phyloP scores from a whole-genome alignment of 2,113 vertebrate species.

The Scomber japonicus region DNA sequence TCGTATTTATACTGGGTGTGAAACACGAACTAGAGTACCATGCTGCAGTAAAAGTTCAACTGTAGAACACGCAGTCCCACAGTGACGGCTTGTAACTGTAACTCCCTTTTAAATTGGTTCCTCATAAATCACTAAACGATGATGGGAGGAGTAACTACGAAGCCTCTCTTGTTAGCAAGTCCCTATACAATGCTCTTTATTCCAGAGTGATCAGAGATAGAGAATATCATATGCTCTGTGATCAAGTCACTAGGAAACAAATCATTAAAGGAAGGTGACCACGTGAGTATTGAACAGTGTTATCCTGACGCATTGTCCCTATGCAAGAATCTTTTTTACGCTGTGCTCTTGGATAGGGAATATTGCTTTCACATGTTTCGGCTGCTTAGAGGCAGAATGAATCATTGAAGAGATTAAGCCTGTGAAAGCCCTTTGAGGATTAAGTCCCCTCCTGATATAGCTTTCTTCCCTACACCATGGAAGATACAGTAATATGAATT shows the following conservation, averaged over 20 bases:
- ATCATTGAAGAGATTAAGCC: slow-evolving; percentile 78
- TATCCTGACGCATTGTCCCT: slow-evolving; percentile 47
- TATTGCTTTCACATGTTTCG: slow-evolving; percentile 78
- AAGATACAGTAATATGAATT: slow-evolving; percentile 66
- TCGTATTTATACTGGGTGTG: slow-evolving; percentile 51
- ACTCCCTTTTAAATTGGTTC: slow-evolving; percentile 29
- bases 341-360: slow-evolving; percentile 55
- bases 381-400: slow-evolving; percentile 77
- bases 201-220: slow-evolving; percentile 39
- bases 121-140: slow-evolving; percentile 60
- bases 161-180: slow-evolving; percentile 15
- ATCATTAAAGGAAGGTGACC: slow-evolving; percentile 25
- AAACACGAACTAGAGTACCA: slow-evolving; percentile 44
- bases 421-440: slow-evolving; percentile 77
- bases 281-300: slow-evolving; percentile 25
- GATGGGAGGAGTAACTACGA: slow-evolving; percentile 34
- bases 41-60: slow-evolving; percentile 35
- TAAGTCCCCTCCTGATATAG: slow-evolving; percentile 73
- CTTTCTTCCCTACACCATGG: slow-evolving; percentile 37
- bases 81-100: slow-evolving; percentile 22
- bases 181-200: slow-evolving; percentile 34
- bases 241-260: slow-evolving; percentile 20
- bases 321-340: slow-evolving; percentile 31
- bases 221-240: slow-evolving; percentile 13
- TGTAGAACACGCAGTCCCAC: slow-evolving; percentile 21